Conservation (phyloP, 2,113 vertebrate species). For the Hyperopisus bebe region DNA sequence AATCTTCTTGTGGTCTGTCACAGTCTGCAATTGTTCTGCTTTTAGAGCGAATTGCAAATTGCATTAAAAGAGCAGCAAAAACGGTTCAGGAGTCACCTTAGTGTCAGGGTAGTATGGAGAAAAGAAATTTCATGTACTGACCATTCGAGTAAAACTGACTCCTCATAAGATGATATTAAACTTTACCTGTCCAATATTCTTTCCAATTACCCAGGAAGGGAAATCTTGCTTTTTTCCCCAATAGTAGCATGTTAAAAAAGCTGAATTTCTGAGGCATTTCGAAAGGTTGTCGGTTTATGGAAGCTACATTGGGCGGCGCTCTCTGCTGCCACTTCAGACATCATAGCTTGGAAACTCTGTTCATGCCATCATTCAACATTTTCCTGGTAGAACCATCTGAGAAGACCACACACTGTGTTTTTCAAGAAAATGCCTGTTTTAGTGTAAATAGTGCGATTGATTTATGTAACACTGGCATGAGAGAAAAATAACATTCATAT, state of each 20-base stretch:
- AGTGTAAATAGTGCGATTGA: neutral
- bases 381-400: conserved; percentile 3
- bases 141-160: conserved; percentile 16
- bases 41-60: neutral
- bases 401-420: neutral
- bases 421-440: neutral
- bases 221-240: neutral
- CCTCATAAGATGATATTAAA: conserved; percentile 20
- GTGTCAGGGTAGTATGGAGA: conserved; percentile 60
- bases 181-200: conserved; percentile 20
- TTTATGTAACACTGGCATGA: neutral
- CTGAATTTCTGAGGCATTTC: conserved; percentile 12
- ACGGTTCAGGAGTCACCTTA: conserved; percentile 48
- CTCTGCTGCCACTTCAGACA: conserved; percentile 2
- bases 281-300: conserved; percentile 5
- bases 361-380: neutral
- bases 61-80: neutral
- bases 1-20: neutral
- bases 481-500: neutral
- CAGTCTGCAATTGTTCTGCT: neutral
- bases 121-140: neutral
- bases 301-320: neutral
- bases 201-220: conserved; percentile 13
- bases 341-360: conserved; percentile 11
- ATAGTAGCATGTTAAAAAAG: neutral